Base-by-base conservation (phyloP, 2,113 vertebrate genomes). In the Polyodon spathula region DNA sequence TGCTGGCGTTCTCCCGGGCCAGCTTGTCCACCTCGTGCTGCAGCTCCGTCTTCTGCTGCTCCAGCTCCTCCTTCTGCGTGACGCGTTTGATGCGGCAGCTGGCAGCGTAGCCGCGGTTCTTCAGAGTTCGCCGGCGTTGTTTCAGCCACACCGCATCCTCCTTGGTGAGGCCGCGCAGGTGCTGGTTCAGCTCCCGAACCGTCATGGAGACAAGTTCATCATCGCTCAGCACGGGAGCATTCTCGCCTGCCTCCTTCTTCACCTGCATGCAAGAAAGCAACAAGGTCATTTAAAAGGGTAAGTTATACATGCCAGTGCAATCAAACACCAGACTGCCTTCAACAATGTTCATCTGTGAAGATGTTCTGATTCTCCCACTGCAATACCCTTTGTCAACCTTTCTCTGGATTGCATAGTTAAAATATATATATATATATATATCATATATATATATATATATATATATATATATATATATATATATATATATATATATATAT, bases 1-100 rank as follows among this genome's bases (percentile, higher is more conserved):
- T 98, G 87, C 92, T 94, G 40, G 93, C 94, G 0, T 99, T 99
- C 86, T 99, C 96, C 1, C 92, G 89, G 8, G 94, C 94, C 78
- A 99, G 90, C 87, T 97, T 97, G 81, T 99, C 94, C 79, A 99
- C 96, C 79, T 99, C 96, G 55, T 85, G 90, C 78, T 99, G 94
- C 81, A 99, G 85, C 77, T 95, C 94, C 14, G 75, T 90, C 84
- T 98, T 98, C 78, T 99, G 96, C 60, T 91, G 89, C 81, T 99
- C 95, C 71, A 99, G 89, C 85, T 97, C 94, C 78, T 99, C 96
- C 75, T 94, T 97, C 78, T 97, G 96, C 55, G 94, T 94, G 67
- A 99, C 95, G 0, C 96, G 92, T 52, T 99, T 99, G 77, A 99
- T 94, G 42, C 96, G 91, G 79, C 96, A 98, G 87, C 96, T 98